Percentiles rank a stretch among this genome's conserved stretches.
Conservation (phyloP, 2,797 vertebrate genomes). For the Apodemus agrarius region DNA sequence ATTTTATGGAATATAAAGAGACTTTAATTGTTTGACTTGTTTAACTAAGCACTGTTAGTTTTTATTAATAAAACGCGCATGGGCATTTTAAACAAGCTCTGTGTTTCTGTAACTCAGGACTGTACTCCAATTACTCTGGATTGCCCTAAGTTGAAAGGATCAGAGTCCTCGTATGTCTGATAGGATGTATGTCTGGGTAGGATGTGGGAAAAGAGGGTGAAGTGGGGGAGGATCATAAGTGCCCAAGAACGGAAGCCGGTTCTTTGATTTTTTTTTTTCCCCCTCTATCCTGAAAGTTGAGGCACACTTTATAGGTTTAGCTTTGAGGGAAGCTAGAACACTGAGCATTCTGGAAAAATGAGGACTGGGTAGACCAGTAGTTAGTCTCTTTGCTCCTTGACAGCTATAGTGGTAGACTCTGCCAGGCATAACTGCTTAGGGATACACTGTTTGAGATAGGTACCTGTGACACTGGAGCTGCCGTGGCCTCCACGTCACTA, state of each 20-base stretch:
- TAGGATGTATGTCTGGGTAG: not conserved
- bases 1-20: slow-evolving; percentile 91
- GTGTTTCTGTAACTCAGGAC: slow-evolving; percentile 87
- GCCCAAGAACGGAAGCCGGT: not conserved
- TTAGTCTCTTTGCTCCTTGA: not conserved
- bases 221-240: accelerated
- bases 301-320: not conserved
- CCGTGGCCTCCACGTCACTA: not conserved
- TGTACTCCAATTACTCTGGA: slow-evolving; percentile 7
- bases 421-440: not conserved
- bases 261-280: not conserved
- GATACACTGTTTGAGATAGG: not conserved
- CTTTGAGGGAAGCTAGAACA: not conserved
- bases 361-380: not conserved
- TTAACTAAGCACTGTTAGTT: slow-evolving; percentile 91
- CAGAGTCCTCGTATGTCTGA: not conserved
- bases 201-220: not conserved
- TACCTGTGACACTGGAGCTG: not conserved
- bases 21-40: slow-evolving; percentile 92
- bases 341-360: not conserved
- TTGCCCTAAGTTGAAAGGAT: not conserved
- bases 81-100: slow-evolving; percentile 89
- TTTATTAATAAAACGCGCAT: slow-evolving; percentile 92
- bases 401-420: not conserved
- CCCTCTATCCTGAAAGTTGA: not conserved